Base-by-base conservation (phyloP, 2,797 vertebrate genomes). In the Natrix natrix region DNA sequence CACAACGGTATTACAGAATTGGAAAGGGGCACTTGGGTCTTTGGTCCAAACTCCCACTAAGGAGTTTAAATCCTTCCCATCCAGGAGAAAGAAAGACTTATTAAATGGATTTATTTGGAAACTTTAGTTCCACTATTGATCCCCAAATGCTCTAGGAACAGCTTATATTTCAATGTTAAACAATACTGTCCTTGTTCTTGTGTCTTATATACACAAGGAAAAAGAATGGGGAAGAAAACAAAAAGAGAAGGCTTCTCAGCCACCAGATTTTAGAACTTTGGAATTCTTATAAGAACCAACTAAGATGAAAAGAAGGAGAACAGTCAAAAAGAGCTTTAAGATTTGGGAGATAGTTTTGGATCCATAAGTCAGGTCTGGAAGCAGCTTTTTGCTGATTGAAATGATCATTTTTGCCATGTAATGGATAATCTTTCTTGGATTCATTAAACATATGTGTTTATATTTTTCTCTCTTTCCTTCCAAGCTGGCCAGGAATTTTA, bases 401-500 rank as follows among this genome's bases (percentile, higher is more conserved):
- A 88, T 59, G 22, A 88, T 11, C n/a, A 88, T 59, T 10, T 59
- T 57, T 88, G 17, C 55, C 87, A 16, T 22, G 16, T 88, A 57
- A n/a, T 56, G 16, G 55, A 37, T 32, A 59, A 88, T 88, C 55
- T 37, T 37, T 2, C 87, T 59, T 88, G 54, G 14, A 22, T 59
- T 88, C 55, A 37, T 88, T 59, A 37, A 88, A 57, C 28, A 8
- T 56, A n/a, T 37, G n/a, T 37, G 87, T 88, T 88, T 59, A 59
- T 88, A 17, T 8, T 88, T 37, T 88, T 37, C 56, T 22, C 20
- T 89, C 2, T 26, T 0, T n/a, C 43, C 11, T 69, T 94, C 54
- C 90, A 93, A 86, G 63, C 2, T 11, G 22, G 2, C 22, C 59
- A 89, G 78, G 93, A 92, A 87, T 92, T 78, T 90, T 32, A 60